Conservation (phyloP, 2,888 invertebrate genomes). For the Tachystola acroxantha region DNA sequence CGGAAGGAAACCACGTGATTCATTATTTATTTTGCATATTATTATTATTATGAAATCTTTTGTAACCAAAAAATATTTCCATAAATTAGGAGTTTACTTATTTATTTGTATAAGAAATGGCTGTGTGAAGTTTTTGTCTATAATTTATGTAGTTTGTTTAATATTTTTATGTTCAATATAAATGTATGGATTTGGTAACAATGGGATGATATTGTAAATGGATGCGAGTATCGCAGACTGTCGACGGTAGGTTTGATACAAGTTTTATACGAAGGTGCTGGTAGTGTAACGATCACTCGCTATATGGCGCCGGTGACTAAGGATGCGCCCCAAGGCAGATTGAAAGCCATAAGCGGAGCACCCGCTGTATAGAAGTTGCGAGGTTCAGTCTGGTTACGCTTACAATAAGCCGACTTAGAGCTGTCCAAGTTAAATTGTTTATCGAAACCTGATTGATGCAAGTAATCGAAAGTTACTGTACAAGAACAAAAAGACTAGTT, state of each 20-base stretch:
- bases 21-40: conserved; percentile 56
- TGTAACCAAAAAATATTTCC: conserved; percentile 65
- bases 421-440: too few relatives aligned
- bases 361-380: too few relatives aligned
- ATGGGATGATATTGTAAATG: conserved; percentile 8
- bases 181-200: conserved; percentile 22
- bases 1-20: conserved; percentile 34
- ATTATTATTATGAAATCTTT: conserved; percentile 41
- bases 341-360: too few relatives aligned
- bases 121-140: conserved; percentile 69
- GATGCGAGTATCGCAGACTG: too few relatives aligned
- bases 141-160: conserved; percentile 56
- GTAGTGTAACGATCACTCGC: conserved; percentile 30
- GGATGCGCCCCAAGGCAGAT: too few relatives aligned
- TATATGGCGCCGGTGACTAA: too few relatives aligned
- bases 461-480: too few relatives aligned
- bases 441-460: too few relatives aligned
- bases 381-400: too few relatives aligned
- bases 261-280: conserved; percentile 57
- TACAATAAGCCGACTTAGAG: too few relatives aligned
- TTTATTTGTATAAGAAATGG: conserved; percentile 72
- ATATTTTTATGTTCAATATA: conserved; percentile 29
- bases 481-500: too few relatives aligned
- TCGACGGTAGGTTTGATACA: conserved; percentile 23
- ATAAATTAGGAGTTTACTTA: conserved; percentile 51